Base-by-base conservation (phyloP, 2,888 invertebrate genomes). In the Hecatera dysodea region DNA sequence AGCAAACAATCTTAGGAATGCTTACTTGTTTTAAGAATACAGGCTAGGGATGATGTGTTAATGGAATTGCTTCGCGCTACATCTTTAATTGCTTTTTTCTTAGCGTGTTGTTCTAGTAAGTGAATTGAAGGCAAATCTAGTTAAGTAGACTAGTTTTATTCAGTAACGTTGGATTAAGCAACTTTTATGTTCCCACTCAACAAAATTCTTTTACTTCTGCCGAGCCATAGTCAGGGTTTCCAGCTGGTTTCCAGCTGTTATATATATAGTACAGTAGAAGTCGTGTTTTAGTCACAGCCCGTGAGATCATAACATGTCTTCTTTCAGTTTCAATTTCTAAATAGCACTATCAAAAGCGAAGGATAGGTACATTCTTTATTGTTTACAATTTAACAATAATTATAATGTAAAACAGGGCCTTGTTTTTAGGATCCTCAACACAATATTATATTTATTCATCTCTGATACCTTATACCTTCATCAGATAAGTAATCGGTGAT, bases 1-100 rank as follows among this genome's bases (percentile, higher is more conserved):
- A 78, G 76, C 79, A 76, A 80, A 72, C 67, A 62, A 77, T 78
- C 78, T 78, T 74, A 81, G 66, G 33, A 79, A 67, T 78, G 59
- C 46, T 66, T 77, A 67, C 67, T 67, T 78, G 67, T 78, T 67
- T 61, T 50, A 61, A 81, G 55, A 64, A 62, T 50, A 78, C n/a
- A 50, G 22, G 50, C n/a, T 57, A 39, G 33, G 72, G 24, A 60
- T 67, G 71, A 67, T 44, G 48, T 56, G 53, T 62, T 78, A 78
- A 72, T 79, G 67, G 56, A 57, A 78, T 78, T 81, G 48, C 33
- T 42, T 44, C 39, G 52, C 39, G 52, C 61, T 61, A 65, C 53
- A 71, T 70, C 57, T 62, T 65, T 77, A 77, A 78, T 78, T 70
- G 71, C 44, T 44, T 29, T 52, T 69, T 77, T 15, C 52, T 62